phyloP scores from a whole-genome alignment of 2,113 vertebrate species.

The Athene cunicularia region DNA sequence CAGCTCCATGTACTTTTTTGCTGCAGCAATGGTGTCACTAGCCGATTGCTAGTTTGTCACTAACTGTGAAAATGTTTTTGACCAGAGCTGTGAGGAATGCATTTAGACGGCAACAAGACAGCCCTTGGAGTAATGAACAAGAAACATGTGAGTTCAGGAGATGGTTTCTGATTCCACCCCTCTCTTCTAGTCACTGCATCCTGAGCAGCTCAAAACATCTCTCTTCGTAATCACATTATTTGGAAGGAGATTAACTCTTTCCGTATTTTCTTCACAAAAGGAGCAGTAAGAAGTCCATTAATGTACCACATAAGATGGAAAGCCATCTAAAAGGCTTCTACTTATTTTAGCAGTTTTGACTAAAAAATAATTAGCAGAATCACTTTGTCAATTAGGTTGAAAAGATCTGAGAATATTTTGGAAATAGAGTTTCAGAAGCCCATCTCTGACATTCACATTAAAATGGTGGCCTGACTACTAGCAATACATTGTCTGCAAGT shows the following conservation, averaged over 20 bases:
- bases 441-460: not conserved
- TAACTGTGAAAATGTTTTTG: not conserved
- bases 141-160: not conserved
- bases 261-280: constrained; percentile 12
- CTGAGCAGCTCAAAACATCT: not conserved
- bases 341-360: not conserved
- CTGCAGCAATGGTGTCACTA: not conserved
- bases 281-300: not conserved
- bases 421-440: not conserved
- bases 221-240: not conserved
- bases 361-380: not conserved
- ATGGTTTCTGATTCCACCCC: not conserved
- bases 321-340: not conserved
- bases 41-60: not conserved
- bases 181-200: not conserved
- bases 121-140: not conserved
- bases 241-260: not conserved
- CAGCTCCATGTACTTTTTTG: not conserved
- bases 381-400: not conserved
- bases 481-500: not conserved
- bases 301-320: not conserved
- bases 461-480: not conserved
- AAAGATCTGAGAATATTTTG: not conserved
- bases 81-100: not conserved
- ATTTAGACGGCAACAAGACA: not conserved